Conservation (phyloP, 2,888 invertebrate species). For the Trissonchulus sp. region DNA sequence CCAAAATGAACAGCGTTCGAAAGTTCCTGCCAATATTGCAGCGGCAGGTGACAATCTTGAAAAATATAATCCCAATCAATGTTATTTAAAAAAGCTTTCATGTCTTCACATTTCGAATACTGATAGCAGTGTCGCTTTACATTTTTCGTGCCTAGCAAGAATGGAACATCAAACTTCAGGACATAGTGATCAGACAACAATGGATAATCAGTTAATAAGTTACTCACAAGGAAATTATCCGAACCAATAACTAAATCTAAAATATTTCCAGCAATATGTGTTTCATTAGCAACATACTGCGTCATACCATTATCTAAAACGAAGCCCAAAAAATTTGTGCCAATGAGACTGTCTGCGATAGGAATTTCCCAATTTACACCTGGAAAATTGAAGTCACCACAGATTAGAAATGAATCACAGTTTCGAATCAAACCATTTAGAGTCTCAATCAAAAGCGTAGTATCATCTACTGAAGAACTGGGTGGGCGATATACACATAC, state of each 20-base stretch:
- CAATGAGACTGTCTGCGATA: background rate
- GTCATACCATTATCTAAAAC: background rate
- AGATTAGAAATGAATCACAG: background rate
- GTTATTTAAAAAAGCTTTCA: background rate
- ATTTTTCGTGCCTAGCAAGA: background rate
- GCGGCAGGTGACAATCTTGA: background rate
- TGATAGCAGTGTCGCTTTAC: background rate
- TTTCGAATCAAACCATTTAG: background rate
- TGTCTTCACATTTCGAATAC: background rate
- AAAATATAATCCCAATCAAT: conserved; percentile 3
- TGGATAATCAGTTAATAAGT: too few relatives aligned
- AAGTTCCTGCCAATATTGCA: background rate
- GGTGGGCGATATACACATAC: conserved; percentile 2
- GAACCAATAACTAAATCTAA: background rate
- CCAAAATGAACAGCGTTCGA: background rate
- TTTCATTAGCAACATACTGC: background rate
- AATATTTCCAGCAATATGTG: background rate
- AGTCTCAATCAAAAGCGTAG: background rate
- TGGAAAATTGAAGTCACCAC: conserved; percentile 10
- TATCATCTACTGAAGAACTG: conserved; percentile 1
- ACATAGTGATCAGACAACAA: background rate
- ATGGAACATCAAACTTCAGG: background rate
- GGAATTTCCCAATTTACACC: background rate
- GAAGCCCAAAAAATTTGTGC: background rate
- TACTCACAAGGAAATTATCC: background rate